phyloP scores from a whole-genome alignment of 2,888 invertebrate species.

The Cryptocephalus moraei region DNA sequence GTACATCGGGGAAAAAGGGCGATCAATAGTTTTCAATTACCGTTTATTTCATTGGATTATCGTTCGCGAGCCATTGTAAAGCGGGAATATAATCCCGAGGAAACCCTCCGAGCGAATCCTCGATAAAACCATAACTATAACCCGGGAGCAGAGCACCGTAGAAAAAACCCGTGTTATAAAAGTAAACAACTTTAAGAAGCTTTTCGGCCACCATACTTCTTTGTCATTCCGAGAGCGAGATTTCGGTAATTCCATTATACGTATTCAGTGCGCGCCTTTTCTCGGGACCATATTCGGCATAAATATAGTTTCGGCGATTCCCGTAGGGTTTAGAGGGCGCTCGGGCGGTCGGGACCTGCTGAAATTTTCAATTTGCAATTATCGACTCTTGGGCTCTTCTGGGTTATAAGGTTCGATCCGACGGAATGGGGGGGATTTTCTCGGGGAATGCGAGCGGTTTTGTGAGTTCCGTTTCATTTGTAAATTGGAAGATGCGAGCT shows the following conservation, averaged over 20 bases:
- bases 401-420: background rate
- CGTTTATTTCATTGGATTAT: no score
- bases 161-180: constrained; percentile 22
- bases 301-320: constrained; percentile 30
- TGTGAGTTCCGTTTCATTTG: background rate
- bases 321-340: constrained; percentile 23
- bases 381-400: constrained; percentile 16
- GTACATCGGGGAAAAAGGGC: no score
- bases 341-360: constrained; percentile 27
- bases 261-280: constrained; percentile 29
- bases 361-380: constrained; percentile 34
- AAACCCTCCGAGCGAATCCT: no score
- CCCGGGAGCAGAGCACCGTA: no score
- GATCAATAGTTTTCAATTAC: no score
- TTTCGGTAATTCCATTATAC: constrained; percentile 32
- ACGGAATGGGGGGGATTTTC: background rate
- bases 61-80: no score
- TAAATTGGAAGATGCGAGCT: no score
- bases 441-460: background rate
- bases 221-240: constrained; percentile 29
- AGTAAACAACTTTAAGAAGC: constrained; percentile 26
- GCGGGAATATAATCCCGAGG: no score
- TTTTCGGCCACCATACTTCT: constrained; percentile 26
- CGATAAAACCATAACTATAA: no score
- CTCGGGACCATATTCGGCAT: constrained; percentile 31